Evolutionary conservation across 2,888 invertebrate species (phyloP).

Genomic region (Hypomecis atomaria): DNA sequence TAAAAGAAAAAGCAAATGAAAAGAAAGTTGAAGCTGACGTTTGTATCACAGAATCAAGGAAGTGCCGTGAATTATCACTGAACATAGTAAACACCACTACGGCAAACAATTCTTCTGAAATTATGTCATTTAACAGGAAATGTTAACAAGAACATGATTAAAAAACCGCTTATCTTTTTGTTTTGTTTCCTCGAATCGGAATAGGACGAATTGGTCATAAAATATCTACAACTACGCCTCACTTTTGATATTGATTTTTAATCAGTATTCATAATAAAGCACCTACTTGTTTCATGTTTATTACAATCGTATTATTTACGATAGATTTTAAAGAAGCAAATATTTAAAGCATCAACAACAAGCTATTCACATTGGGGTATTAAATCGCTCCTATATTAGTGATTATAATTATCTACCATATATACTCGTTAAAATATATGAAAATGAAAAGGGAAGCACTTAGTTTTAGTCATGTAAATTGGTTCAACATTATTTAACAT

Average conservation of each 20-base stretch:
- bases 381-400: too few species aligned
- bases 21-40: background rate
- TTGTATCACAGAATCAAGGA: background rate
- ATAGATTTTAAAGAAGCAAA: too few species aligned
- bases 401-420: too few species aligned
- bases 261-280: background rate
- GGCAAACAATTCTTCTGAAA: slow-evolving; percentile 4
- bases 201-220: slow-evolving; percentile 20
- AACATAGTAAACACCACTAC: background rate
- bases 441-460: too few species aligned
- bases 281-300: background rate
- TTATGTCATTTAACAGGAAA: background rate
- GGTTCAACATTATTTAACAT: too few species aligned
- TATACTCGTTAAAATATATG: too few species aligned
- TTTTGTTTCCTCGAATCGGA: slow-evolving; percentile 6
- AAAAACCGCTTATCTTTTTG: slow-evolving; percentile 12
- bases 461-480: too few species aligned
- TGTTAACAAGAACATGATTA: background rate
- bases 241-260: slow-evolving; percentile 9
- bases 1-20: background rate
- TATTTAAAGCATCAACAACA: too few species aligned
- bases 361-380: too few species aligned
- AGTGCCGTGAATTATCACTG: background rate
- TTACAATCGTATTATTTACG: background rate
- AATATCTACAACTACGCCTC: slow-evolving; percentile 2